Evolutionary conservation across 2,113 vertebrate species (phyloP).

Genomic region (Camelus bactrianus): DNA sequence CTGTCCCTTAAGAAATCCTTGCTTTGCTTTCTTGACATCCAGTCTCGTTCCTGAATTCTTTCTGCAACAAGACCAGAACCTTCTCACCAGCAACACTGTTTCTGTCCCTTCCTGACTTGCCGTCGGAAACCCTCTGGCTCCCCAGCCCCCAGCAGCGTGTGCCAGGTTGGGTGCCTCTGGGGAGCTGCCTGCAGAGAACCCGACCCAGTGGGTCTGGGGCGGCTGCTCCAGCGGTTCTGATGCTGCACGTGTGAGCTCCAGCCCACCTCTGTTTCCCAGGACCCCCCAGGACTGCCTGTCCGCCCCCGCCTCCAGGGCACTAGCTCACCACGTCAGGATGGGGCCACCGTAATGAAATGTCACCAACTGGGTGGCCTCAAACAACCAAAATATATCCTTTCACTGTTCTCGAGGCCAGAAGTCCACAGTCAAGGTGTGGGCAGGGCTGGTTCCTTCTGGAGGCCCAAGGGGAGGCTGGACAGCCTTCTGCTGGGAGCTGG

Average conservation of each 20-base stretch:
- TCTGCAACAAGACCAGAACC: too few species aligned
- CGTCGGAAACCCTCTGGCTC: rapidly evolving
- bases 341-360: rapidly evolving
- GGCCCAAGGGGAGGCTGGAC: not conserved
- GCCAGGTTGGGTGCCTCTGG: not conserved
- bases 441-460: not conserved
- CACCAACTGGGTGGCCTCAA: rapidly evolving
- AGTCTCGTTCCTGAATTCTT: too few species aligned
- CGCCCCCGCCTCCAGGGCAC: rapidly evolving
- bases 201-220: not conserved
- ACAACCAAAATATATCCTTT: not conserved
- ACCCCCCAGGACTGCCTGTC: too few species aligned
- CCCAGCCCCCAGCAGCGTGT: rapidly evolving
- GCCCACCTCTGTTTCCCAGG: not conserved
- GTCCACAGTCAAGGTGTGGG: not conserved
- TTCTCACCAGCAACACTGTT: too few species aligned
- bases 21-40: too few species aligned
- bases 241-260: too few species aligned
- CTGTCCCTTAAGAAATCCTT: too few species aligned
- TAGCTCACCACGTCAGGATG: rapidly evolving
- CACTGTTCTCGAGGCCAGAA: rapidly evolving
- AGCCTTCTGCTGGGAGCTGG: not conserved
- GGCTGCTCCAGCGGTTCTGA: rapidly evolving
- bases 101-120: not conserved
- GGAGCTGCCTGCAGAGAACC: not conserved